Percentiles rank a stretch among this genome's conserved stretches.
These are phyloP conservation scores for Nebria salina DNA, from an alignment of 2,888 invertebrate genomes.

Conservation along the genomic window DNA sequence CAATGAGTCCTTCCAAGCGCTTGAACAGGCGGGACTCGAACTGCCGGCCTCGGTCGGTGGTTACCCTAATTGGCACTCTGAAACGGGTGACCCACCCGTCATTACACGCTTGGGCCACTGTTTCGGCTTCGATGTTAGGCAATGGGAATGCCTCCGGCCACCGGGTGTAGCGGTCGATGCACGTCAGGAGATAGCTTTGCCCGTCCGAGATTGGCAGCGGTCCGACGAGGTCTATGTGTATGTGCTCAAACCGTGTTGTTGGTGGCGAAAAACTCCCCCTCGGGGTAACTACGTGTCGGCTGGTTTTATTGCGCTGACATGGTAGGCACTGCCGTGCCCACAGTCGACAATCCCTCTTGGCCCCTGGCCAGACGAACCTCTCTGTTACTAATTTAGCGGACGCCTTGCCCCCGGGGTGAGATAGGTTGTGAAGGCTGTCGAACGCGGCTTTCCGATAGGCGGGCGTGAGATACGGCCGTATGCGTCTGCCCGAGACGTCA, in stretches of 20 bases:
- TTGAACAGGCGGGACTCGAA: conserved; percentile 51
- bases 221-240: conserved; percentile 52
- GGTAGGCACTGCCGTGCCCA: conserved; percentile 54
- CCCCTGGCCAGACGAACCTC: not conserved
- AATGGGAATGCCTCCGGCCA: conserved; percentile 54
- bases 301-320: conserved; percentile 51
- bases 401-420: not conserved
- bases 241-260: conserved; percentile 51
- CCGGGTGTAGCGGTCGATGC: conserved; percentile 52
- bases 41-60: conserved; percentile 52
- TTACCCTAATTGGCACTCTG: conserved; percentile 49
- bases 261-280: conserved; percentile 48
- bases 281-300: conserved; percentile 48
- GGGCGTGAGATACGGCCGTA: conserved; percentile 46
- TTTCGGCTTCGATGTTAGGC: conserved; percentile 49
- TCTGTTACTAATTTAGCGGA: not conserved
- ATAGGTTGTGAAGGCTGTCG: not conserved
- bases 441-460: not conserved
- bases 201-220: conserved; percentile 47
- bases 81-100: conserved; percentile 48
- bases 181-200: conserved; percentile 52
- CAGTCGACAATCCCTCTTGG: conserved; percentile 50
- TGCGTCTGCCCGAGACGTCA: no score
- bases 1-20: conserved; percentile 43
- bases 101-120: conserved; percentile 48